Conservation (phyloP, 2,113 vertebrate genomes). For the Pipra filicauda region DNA sequence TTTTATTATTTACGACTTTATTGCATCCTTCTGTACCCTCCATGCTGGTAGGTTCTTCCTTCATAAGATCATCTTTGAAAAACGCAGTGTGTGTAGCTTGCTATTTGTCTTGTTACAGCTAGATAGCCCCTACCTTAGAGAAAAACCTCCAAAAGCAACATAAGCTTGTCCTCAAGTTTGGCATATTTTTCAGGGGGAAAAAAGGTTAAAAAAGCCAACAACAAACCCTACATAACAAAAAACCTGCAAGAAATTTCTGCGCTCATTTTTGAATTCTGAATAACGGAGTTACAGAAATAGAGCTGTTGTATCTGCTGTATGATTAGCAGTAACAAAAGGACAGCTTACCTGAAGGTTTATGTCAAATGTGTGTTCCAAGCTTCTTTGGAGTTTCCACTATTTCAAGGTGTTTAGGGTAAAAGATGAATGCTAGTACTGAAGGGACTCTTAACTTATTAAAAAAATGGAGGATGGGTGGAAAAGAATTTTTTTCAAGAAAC, state of each 20-base stretch:
- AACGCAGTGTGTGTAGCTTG: background rate
- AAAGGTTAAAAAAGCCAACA: background rate
- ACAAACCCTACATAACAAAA: background rate
- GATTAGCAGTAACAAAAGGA: background rate
- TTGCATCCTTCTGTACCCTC: background rate
- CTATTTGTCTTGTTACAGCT: background rate
- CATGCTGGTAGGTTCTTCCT: background rate
- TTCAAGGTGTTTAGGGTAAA: background rate
- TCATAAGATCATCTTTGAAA: background rate
- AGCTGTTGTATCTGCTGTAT: background rate
- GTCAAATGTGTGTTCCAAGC: background rate
- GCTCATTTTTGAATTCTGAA: background rate
- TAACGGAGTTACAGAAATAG: background rate
- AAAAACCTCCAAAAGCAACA: background rate
- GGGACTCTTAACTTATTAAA: background rate
- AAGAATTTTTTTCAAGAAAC: background rate
- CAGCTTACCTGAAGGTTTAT: background rate
- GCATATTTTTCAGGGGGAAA: background rate
- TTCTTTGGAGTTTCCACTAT: background rate
- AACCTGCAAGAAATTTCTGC: background rate
- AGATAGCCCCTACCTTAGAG: background rate
- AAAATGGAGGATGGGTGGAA: fast-evolving
- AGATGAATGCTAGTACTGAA: background rate
- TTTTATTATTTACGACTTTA: background rate
- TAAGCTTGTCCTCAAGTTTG: background rate